Evolutionary conservation across 2,888 invertebrate genomes (phyloP), one percentile per base, ranked within the genome.

Genomic region (Teinopalpus imperialis): DNA sequence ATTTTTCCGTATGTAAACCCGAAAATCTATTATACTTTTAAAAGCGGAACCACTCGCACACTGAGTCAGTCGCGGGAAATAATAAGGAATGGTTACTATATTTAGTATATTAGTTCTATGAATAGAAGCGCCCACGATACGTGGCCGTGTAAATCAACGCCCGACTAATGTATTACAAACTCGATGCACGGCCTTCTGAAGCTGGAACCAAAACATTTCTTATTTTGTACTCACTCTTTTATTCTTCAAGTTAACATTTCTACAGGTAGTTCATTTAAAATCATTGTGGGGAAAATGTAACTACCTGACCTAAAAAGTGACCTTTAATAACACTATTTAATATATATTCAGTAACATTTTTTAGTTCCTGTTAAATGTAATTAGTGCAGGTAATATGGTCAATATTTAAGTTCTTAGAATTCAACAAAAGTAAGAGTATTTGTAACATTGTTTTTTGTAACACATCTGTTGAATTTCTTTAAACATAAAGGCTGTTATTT

Each of bases 91-190:
- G 71, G 76, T 57, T 69, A 74, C 87, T 87, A 87, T 81, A 87
- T 86, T 80, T 88, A 88, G 87, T 81, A 74, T 72, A 82, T 83
- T 77, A 77, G 75, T 63, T 74, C 85, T 86, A 85, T 82, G 81
- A 87, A 87, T 87, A 87, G 86, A 79, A 65, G 68, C 80, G 77
- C 78, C 78, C 78, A 80, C 80, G 79, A 77, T 74, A 73, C 74
- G 70, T 62, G 64, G 73, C 70, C 73, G 69, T 80, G 81, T 85
- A 82, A 81, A 82, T 86, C 85, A 85, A 82, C 86, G 77, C 78
- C 66, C 73, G 66, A 60, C 81, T 83, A 82, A 83, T 85, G 86
- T 81, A 81, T 77, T 78, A 81, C 75, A 74, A 74, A 71, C 78
- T 67, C 69, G 76, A 74, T 74, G 75, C 74, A 71, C 55, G 62